Evolutionary conservation across 2,888 invertebrate species (phyloP).

Genomic region (Tanaodytes sp.): DNA sequence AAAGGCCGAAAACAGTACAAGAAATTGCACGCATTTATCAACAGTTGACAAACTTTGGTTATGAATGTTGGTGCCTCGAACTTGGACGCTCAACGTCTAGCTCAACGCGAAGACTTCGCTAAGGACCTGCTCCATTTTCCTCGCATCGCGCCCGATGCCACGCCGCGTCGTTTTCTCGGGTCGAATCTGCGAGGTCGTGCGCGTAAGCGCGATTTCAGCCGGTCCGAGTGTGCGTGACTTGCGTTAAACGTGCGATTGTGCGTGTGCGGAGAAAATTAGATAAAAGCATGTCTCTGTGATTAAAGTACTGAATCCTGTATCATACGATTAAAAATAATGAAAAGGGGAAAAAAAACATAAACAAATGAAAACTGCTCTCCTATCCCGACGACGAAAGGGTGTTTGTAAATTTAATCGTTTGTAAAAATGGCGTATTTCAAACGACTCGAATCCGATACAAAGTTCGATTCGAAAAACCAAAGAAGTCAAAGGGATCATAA

Average conservation of each 20-base stretch:
- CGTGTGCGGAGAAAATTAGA: constrained; percentile 34
- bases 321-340: constrained; percentile 56
- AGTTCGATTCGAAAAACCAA: too few species aligned
- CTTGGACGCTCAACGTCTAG: constrained; percentile 50
- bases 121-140: constrained; percentile 51
- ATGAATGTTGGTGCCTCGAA: constrained; percentile 38
- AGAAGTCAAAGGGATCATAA: too few species aligned
- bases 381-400: constrained; percentile 47
- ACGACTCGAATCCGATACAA: too few species aligned
- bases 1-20: too few species aligned
- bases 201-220: constrained; percentile 32
- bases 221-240: constrained; percentile 40
- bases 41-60: too few species aligned
- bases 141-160: constrained; percentile 46
- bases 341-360: too few species aligned
- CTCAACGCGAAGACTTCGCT: constrained; percentile 46
- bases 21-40: too few species aligned
- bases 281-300: constrained; percentile 57
- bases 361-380: constrained; percentile 56
- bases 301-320: constrained; percentile 58
- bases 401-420: too few species aligned
- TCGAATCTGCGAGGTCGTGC: constrained; percentile 52
- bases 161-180: constrained; percentile 57
- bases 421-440: too few species aligned
- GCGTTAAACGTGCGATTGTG: constrained; percentile 34